Conservation (phyloP, 2,797 vertebrate species). For the Neoniphon sammara region DNA sequence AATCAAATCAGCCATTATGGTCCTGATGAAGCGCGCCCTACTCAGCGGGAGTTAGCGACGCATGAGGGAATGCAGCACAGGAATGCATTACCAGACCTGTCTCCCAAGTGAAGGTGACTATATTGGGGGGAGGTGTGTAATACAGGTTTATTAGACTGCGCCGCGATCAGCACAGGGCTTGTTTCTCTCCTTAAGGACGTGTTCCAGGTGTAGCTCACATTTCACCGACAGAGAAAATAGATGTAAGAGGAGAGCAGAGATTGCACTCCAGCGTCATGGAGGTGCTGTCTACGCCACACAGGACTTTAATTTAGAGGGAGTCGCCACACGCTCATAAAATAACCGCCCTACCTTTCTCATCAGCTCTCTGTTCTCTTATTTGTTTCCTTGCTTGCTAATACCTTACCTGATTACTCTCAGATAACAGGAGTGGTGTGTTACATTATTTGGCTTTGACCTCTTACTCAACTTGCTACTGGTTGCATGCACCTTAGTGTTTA, state of each 20-base stretch:
- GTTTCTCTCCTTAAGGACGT: conserved; percentile 68
- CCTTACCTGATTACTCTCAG: conserved; percentile 10
- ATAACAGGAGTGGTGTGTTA: conserved; percentile 11
- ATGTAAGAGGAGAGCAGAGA: conserved; percentile 35
- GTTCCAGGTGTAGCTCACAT: conserved; percentile 63
- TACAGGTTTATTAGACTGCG: conserved; percentile 76
- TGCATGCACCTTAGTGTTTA: background rate
- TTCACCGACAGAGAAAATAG: conserved; percentile 43
- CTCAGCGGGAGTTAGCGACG: conserved; percentile 59
- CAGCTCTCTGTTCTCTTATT: background rate
- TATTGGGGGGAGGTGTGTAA: conserved; percentile 71
- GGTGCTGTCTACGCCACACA: conserved; percentile 25
- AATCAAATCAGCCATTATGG: conserved; percentile 81
- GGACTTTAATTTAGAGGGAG: conserved; percentile 29
- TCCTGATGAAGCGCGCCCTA: conserved; percentile 73
- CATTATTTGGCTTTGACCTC: conserved; percentile 6
- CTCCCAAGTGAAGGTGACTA: conserved; percentile 71
- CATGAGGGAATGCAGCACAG: conserved; percentile 68
- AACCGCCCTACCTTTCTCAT: conserved; percentile 21
- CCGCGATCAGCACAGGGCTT: conserved; percentile 65
- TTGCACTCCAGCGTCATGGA: conserved; percentile 25
- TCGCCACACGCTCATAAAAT: conserved; percentile 21
- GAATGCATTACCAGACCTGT: conserved; percentile 70
- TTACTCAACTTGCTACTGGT: background rate
- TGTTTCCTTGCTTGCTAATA: background rate